These are phyloP conservation scores for Lepidurus packardi DNA, from an alignment of 1,140 invertebrate genomes.

Conservation along the genomic window DNA sequence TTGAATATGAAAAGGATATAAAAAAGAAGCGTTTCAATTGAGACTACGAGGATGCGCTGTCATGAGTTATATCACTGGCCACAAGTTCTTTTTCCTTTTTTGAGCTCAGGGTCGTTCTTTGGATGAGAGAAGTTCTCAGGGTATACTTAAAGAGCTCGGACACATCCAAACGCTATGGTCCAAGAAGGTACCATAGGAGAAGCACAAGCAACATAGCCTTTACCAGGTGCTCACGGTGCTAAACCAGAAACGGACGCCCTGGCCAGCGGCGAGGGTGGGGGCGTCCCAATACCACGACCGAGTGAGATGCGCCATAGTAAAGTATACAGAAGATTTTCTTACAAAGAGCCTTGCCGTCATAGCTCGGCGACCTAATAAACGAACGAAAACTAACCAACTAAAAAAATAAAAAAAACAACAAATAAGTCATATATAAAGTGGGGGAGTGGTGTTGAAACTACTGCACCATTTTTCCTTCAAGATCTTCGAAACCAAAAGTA, in stretches of 20 bases:
- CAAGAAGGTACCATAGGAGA: not conserved
- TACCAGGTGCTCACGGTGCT: slow-evolving; percentile 1
- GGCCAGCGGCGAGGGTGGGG: slow-evolving; percentile 19
- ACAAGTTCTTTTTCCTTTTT: not conserved
- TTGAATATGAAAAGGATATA: not conserved
- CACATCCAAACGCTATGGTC: not conserved
- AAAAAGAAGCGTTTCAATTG: not conserved
- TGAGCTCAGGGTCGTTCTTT: slow-evolving; percentile 9
- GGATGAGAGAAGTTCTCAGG: not conserved
- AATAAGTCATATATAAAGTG: not conserved
- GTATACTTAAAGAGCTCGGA: too few relatives aligned
- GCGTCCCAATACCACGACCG: not conserved
- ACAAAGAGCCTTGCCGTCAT: not conserved
- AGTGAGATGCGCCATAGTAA: not conserved
- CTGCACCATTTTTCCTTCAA: not conserved
- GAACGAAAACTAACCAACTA: not conserved
- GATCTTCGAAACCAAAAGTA: not conserved
- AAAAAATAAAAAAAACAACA: not conserved
- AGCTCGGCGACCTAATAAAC: slow-evolving; percentile 9
- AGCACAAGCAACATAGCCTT: not conserved
- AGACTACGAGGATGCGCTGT: not conserved
- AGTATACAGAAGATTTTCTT: not conserved
- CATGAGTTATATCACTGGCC: not conserved
- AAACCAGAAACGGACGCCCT: slow-evolving; percentile 6
- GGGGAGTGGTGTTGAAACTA: not conserved